These are phyloP conservation scores for Variabilichromis moorii DNA, from an alignment of 2,113 vertebrate genomes.

Conservation along the genomic window DNA sequence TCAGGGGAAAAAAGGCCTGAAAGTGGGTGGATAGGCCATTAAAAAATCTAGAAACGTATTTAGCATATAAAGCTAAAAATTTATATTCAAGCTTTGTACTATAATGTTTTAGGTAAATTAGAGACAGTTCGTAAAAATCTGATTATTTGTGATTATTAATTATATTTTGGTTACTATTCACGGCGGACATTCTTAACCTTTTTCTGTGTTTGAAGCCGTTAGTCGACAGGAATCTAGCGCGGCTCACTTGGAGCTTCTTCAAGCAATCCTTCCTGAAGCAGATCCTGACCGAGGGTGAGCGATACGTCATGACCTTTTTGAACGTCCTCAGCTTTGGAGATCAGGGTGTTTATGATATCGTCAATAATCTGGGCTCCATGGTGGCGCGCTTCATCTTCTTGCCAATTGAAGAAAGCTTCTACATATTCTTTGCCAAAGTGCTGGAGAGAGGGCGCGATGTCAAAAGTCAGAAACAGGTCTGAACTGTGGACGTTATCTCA, in stretches of 20 bases:
- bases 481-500: background rate
- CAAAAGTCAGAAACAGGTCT: constrained; percentile 84
- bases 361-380: constrained; percentile 95
- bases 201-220: constrained; percentile 68
- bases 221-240: constrained; percentile 82
- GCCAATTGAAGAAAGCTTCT: constrained; percentile 96
- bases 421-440: constrained; percentile 92
- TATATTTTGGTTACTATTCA: background rate
- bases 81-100: background rate
- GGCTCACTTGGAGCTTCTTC: constrained; percentile 94
- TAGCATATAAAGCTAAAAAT: background rate
- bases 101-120: background rate
- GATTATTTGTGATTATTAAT: background rate
- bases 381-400: constrained; percentile 92
- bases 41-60: background rate
- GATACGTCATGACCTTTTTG: constrained; percentile 97
- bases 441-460: constrained; percentile 79
- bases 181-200: background rate
- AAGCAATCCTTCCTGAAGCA: constrained; percentile 97
- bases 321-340: constrained; percentile 96
- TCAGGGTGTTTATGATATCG: constrained; percentile 91
- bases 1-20: background rate
- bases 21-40: background rate
- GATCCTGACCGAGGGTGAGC: constrained; percentile 93
- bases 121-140: background rate